Percentiles rank a stretch among this genome's conserved stretches.
Evolutionary conservation across 2,797 vertebrate genomes (phyloP).

Genomic region (Yasuhikotakia modesta): DNA sequence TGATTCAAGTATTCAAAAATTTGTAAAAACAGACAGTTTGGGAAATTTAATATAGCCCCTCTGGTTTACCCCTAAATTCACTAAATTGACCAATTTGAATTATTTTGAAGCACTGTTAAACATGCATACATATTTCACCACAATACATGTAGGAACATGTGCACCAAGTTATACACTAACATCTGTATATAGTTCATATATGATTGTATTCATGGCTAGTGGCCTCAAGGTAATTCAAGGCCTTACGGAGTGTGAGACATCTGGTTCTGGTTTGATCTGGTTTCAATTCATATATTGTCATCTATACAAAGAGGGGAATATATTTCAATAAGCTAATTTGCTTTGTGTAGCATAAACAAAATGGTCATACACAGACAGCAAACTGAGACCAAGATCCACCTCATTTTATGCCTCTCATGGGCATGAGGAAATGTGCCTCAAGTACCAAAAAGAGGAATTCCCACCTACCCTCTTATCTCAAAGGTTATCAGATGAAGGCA

Average conservation of each 20-base stretch:
- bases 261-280: background rate
- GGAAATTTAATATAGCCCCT: too few relatives aligned
- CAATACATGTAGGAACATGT: background rate
- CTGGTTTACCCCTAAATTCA: too few relatives aligned
- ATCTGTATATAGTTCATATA: background rate
- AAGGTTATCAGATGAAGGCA: slow-evolving; percentile 35
- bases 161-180: background rate
- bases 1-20: too few relatives aligned
- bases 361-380: background rate
- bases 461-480: slow-evolving; percentile 36
- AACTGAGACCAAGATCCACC: slow-evolving; percentile 11
- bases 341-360: background rate
- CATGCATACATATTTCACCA: background rate
- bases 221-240: background rate
- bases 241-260: background rate
- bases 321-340: background rate
- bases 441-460: slow-evolving; percentile 34
- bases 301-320: background rate
- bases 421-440: slow-evolving; percentile 25
- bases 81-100: too few relatives aligned
- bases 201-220: background rate
- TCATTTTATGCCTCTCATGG: slow-evolving; percentile 3
- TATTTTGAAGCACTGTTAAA: background rate
- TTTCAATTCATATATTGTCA: background rate
- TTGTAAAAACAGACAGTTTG: too few relatives aligned